Evolutionary conservation across 2,113 vertebrate species (phyloP).

Genomic region (Oreochromis tanganicae): DNA sequence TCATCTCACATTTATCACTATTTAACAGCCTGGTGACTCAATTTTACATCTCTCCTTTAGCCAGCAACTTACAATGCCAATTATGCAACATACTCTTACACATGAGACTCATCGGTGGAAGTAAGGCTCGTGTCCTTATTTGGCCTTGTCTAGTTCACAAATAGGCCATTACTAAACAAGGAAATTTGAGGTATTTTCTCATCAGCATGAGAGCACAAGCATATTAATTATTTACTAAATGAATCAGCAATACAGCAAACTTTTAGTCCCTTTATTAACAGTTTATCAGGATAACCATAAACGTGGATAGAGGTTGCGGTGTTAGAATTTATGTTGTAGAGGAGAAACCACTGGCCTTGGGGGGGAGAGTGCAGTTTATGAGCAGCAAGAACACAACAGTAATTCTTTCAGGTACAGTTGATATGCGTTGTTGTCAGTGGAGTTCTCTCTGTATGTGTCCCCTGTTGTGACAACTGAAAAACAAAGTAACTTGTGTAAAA

Average conservation of each 20-base stretch:
- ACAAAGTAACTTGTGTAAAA: background rate
- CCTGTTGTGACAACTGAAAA: background rate
- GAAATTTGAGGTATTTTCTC: background rate
- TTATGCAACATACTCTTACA: background rate
- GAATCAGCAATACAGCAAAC: background rate
- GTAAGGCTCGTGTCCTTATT: constrained; percentile 7
- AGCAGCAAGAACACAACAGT: background rate
- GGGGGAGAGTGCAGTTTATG: background rate
- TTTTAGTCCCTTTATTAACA: background rate
- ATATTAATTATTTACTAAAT: background rate
- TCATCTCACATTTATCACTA: constrained; percentile 20
- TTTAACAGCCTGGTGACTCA: constrained; percentile 31
- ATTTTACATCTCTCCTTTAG: constrained; percentile 39
- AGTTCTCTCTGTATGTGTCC: background rate
- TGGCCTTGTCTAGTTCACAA: background rate
- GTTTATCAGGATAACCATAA: background rate
- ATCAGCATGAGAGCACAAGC: background rate
- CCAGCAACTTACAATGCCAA: background rate
- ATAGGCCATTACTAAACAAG: background rate
- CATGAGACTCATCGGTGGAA: background rate
- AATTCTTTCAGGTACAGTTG: background rate
- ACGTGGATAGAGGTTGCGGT: background rate
- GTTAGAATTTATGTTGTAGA: background rate
- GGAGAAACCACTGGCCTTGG: background rate
- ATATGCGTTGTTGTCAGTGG: background rate